These are phyloP conservation scores for Dasypus novemcinctus DNA, from an alignment of 2,113 vertebrate genomes.

Conservation along the genomic window DNA sequence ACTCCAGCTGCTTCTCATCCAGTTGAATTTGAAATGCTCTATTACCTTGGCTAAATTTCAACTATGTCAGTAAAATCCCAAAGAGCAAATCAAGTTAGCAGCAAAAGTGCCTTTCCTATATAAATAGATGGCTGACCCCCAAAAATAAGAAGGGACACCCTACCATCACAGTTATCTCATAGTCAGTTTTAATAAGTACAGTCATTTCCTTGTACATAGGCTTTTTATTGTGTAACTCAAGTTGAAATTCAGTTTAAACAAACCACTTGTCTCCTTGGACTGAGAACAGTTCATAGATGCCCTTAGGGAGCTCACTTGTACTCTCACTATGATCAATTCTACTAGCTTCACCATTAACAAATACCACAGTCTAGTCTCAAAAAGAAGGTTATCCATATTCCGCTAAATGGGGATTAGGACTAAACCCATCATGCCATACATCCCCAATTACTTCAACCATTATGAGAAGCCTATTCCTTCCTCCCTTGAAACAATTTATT, in stretches of 20 bases:
- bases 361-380: not conserved
- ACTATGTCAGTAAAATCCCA: constrained; percentile 84
- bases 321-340: not conserved
- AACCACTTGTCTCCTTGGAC: not conserved
- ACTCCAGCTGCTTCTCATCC: constrained; percentile 79
- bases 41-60: constrained; percentile 84
- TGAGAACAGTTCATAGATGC: not conserved
- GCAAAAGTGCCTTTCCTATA: constrained; percentile 81
- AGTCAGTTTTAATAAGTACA: constrained; percentile 70
- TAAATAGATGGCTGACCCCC: constrained; percentile 77
- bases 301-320: not conserved
- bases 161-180: constrained; percentile 61
- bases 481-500: not conserved
- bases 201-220: constrained; percentile 61
- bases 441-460: not conserved
- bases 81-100: constrained; percentile 78
- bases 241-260: constrained; percentile 2
- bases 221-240: constrained; percentile 36
- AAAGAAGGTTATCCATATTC: not conserved
- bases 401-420: not conserved
- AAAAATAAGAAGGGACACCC: constrained; percentile 68
- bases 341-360: not conserved
- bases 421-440: too few species aligned
- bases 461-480: not conserved
- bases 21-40: constrained; percentile 83